Evolutionary conservation across 2,888 invertebrate species (phyloP).

Genomic region (Chirona hameri): DNA sequence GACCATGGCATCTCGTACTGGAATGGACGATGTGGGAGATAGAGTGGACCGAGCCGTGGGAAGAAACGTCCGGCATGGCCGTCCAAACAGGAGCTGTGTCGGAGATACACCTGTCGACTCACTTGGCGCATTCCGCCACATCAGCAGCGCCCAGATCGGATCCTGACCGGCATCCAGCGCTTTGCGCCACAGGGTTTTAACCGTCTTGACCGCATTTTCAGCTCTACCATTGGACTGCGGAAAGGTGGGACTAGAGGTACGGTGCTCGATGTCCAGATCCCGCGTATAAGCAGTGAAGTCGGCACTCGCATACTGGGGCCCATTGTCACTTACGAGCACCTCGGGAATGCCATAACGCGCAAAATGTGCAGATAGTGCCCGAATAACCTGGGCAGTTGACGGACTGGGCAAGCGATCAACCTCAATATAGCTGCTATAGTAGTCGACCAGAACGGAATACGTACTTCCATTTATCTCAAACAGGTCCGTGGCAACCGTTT

Average conservation of each 20-base stretch:
- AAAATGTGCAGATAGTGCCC: neutral
- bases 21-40: neutral
- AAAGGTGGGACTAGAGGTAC: neutral
- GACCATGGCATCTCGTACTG: neutral
- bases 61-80: neutral
- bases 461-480: neutral
- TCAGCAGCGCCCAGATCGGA: too few relatives aligned
- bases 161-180: neutral
- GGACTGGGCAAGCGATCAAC: neutral
- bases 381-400: neutral
- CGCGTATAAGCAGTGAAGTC: neutral
- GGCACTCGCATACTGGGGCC: neutral
- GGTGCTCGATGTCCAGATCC: neutral
- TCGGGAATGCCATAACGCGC: neutral
- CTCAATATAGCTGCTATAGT: neutral
- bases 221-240: neutral
- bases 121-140: too few relatives aligned
- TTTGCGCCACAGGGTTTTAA: neutral
- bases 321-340: neutral
- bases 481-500: neutral
- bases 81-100: neutral
- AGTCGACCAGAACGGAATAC: neutral
- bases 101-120: neutral
- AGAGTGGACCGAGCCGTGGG: neutral
- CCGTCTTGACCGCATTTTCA: neutral